A percentile compares a stretch with the other conserved stretches of the same genome.
Evolutionary conservation across 92 coral and sea anemone species (phyloP).

Genomic region (Siderastrea siderea): DNA sequence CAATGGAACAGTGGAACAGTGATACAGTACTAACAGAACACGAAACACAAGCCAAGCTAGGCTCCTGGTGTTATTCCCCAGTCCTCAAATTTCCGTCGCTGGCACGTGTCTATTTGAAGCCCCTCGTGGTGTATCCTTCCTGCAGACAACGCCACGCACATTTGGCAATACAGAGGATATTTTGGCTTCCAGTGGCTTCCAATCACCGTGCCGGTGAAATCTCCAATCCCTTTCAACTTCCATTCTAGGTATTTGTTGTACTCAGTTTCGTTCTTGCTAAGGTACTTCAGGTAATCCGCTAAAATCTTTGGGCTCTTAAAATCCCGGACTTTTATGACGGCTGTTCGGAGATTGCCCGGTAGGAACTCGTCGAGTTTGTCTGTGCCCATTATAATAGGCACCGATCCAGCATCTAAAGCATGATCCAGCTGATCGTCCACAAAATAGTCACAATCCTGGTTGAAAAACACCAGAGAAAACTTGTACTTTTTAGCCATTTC

Average conservation of each 20-base stretch:
- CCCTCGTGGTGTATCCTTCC: constrained; percentile 32
- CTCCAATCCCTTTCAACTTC: constrained; percentile 63
- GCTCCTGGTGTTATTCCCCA: too few relatives aligned
- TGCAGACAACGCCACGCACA: constrained; percentile 1
- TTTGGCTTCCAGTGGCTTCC: constrained; percentile 36
- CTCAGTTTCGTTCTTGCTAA: constrained; percentile 50
- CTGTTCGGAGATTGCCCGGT: constrained; percentile 15
- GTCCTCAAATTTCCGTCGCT: too few relatives aligned
- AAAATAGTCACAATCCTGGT: too few relatives aligned
- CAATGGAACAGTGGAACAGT: too few relatives aligned
- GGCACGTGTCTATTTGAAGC: not conserved
- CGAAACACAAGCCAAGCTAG: too few relatives aligned
- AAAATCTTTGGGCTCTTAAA: constrained; percentile 53
- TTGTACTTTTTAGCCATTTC: constrained; percentile 53
- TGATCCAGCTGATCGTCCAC: constrained; percentile 67
- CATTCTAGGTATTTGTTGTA: constrained; percentile 62
- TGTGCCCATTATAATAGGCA: constrained; percentile 33
- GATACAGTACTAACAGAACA: too few relatives aligned
- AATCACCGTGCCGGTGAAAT: constrained; percentile 41
- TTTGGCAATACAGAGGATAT: constrained; percentile 3
- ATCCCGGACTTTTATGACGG: constrained; percentile 63
- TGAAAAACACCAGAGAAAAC: constrained; percentile 18
- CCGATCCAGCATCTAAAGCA: constrained; percentile 19
- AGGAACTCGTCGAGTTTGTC: constrained; percentile 59
- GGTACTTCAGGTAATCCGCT: constrained; percentile 53